Base-by-base conservation (phyloP, 92 coral and sea anemone genomes). In the Bergia sp. region DNA sequence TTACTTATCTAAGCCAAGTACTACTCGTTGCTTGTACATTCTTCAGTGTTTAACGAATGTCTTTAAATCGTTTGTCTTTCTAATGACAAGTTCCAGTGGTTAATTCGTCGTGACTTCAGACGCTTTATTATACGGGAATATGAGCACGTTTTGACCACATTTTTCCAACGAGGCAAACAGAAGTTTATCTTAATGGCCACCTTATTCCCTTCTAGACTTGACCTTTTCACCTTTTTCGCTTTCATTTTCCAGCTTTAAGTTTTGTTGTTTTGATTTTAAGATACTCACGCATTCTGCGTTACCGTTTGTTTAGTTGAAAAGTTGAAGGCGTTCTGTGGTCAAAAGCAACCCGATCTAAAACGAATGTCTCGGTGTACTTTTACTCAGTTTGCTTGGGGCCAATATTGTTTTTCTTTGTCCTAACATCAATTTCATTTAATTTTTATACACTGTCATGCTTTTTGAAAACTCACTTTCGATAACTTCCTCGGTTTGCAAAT, bases 141-240 rank as follows among this genome's bases (percentile, higher is more conserved):
- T 37, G 23, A 74, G 18, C 66, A 84, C 53, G 23, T 69, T 44
- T 53, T 69, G 87, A 42, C 87, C 45, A 7, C 64, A 11, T 9
- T 45, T 84, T 73, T 45, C 3, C 78, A 84, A 20, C 36, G 44
- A 47, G 65, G 29, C 87, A 69, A 84, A 71, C 87, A 84, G 87
- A 84, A 84, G 87, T 84, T 84, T 84, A 84, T 84, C 79, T 84
- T 84, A 67, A 21, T 69, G 79, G 10, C 58, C 43, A 84, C 66
- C 42, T 73, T 84, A 45, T 45, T 84, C 79, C 36, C 44, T 71
- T 42, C 42, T 39, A 69, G 87, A 71, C 87, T 29, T 84, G 87
- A 84, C 87, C 87, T 84, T 71, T 84, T 84, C 61, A 84, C 87
- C 87, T 72, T 84, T 71, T 49, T 69, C 18, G 71, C 39, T 80